These are phyloP conservation scores for Embidobia sp. DNA, from an alignment of 2,888 invertebrate species.

Conservation along the genomic window DNA sequence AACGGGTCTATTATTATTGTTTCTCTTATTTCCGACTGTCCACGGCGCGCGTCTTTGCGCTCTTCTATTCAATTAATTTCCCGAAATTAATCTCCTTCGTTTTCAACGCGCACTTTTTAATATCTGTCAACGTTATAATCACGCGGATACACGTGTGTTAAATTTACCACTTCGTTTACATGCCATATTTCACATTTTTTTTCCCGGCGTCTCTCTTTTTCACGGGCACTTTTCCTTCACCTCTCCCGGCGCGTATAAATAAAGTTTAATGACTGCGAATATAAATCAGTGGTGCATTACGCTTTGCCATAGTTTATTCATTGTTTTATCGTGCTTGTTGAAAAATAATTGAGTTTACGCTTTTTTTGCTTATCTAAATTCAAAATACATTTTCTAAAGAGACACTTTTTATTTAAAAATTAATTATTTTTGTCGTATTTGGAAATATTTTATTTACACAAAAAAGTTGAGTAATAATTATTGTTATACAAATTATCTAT, in stretches of 20 bases:
- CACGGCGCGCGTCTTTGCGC: not conserved
- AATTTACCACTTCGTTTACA: constrained; percentile 50
- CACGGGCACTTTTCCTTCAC: constrained; percentile 32
- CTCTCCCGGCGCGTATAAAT: constrained; percentile 34
- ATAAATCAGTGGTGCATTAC: constrained; percentile 35
- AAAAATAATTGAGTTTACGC: too few species aligned
- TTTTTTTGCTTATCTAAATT: too few species aligned
- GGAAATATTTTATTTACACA: too few species aligned
- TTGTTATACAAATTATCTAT: too few species aligned
- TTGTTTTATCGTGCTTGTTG: too few species aligned
- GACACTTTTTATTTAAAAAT: too few species aligned
- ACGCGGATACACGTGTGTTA: constrained; percentile 41
- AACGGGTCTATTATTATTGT: not conserved
- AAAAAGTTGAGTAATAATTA: too few species aligned
- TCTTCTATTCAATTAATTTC: constrained; percentile 41
- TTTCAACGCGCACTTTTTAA: constrained; percentile 43
- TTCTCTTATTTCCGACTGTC: not conserved
- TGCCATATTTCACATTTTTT: constrained; percentile 39
- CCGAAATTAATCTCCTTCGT: constrained; percentile 28
- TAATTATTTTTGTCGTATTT: too few species aligned
- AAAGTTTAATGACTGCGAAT: constrained; percentile 34
- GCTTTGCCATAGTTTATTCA: too few species aligned
- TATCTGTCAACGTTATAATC: constrained; percentile 56
- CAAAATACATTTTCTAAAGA: too few species aligned
- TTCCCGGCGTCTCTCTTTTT: constrained; percentile 19